Evolutionary conservation across 2,797 vertebrate species (phyloP).

Genomic region (Lutjanus argentimaculatus): DNA sequence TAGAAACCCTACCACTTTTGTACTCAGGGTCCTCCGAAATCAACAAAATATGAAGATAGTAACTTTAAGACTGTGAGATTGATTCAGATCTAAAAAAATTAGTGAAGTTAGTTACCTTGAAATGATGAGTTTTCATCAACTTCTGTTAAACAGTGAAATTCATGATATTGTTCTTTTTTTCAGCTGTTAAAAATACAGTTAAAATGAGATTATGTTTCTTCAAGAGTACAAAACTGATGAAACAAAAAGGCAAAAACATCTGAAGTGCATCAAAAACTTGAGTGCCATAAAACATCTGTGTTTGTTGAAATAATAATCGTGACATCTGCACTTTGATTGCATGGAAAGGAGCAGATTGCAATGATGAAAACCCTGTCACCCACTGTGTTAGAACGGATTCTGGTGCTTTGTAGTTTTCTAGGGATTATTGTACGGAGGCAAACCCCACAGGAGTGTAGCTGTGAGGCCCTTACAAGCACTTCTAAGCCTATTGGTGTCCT

Average conservation of each 20-base stretch:
- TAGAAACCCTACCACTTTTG: no score
- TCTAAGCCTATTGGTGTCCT: not conserved
- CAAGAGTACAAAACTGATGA: not conserved
- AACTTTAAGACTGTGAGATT: no score
- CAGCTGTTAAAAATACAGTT: not conserved
- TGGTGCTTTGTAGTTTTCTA: not conserved
- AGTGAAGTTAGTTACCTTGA: no score
- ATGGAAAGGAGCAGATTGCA: not conserved
- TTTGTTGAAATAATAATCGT: not conserved
- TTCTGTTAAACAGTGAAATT: no score
- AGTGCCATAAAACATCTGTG: not conserved
- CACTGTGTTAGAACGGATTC: not conserved
- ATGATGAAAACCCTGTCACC: not conserved
- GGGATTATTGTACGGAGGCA: not conserved
- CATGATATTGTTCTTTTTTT: not conserved
- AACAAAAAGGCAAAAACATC: not conserved
- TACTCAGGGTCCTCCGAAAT: no score
- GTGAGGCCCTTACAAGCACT: not conserved
- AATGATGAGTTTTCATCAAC: no score
- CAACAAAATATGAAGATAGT: no score
- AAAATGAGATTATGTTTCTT: not conserved
- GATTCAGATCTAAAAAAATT: no score
- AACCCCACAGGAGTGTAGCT: constrained; percentile 8
- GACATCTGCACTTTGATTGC: not conserved
- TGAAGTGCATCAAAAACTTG: not conserved